phyloP scores from a whole-genome alignment of 2,888 invertebrate genomes.

The Pseudanteris insignis region DNA sequence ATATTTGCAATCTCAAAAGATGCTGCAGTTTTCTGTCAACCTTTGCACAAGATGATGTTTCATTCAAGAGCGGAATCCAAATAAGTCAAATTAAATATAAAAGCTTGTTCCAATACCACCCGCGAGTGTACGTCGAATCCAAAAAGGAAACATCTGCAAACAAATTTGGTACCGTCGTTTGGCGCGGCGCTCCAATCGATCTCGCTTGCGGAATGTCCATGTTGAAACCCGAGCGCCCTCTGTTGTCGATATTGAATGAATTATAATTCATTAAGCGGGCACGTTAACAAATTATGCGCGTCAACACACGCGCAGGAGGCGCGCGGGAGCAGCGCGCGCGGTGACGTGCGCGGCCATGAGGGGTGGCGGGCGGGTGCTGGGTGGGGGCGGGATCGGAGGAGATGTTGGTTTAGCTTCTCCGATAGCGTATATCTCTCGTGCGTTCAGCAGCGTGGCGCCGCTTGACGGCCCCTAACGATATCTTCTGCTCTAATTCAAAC shows the following conservation, averaged over 20 bases:
- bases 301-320: constrained; percentile 50
- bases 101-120: no score
- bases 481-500: no score
- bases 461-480: no score
- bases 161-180: background rate
- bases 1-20: no score
- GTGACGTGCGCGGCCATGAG: constrained; percentile 6
- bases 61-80: no score
- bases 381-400: constrained; percentile 28
- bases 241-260: constrained; percentile 54
- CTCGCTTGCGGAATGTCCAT: constrained; percentile 5
- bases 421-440: constrained; percentile 52
- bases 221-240: constrained; percentile 3
- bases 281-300: constrained; percentile 58
- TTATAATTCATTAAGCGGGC: constrained; percentile 56
- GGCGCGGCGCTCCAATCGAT: constrained; percentile 1
- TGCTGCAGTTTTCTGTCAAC: no score
- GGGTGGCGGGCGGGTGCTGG: constrained; percentile 30
- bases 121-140: no score
- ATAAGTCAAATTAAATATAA: no score
- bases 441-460: constrained; percentile 64
- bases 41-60: no score
- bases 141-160: constrained; percentile 3
- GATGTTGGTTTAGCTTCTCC: no score
- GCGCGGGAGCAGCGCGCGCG: no score